These are phyloP conservation scores for Cryptoprocta ferox DNA, from an alignment of 2,797 vertebrate species.

Conservation along the genomic window DNA sequence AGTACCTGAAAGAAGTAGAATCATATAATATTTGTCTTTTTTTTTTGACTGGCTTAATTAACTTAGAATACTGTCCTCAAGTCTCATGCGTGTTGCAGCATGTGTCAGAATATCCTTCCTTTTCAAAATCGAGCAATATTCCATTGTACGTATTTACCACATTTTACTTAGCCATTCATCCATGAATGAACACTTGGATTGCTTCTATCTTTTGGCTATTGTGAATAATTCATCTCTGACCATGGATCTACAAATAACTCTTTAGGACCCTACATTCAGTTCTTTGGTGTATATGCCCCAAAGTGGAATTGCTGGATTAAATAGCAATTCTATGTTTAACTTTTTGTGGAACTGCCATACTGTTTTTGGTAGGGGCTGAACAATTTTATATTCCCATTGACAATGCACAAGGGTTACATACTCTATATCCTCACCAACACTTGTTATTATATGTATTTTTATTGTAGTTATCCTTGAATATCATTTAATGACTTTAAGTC, in stretches of 20 bases:
- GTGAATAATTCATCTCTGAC: neutral
- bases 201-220: neutral
- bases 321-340: neutral
- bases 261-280: neutral
- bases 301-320: neutral
- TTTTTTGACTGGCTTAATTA: neutral
- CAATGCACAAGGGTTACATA: neutral
- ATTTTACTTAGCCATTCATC: neutral
- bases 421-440: neutral
- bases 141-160: neutral
- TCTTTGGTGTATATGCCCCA: neutral
- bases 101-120: neutral
- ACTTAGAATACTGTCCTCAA: neutral
- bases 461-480: neutral
- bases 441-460: neutral
- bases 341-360: neutral
- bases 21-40: neutral
- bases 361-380: neutral
- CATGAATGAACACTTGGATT: neutral
- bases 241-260: neutral
- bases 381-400: neutral
- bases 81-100: neutral
- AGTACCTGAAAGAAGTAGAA: neutral
- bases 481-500: neutral
- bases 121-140: neutral